Base-by-base conservation (phyloP, 2,888 invertebrate species). In the Drosophila emarginata region DNA sequence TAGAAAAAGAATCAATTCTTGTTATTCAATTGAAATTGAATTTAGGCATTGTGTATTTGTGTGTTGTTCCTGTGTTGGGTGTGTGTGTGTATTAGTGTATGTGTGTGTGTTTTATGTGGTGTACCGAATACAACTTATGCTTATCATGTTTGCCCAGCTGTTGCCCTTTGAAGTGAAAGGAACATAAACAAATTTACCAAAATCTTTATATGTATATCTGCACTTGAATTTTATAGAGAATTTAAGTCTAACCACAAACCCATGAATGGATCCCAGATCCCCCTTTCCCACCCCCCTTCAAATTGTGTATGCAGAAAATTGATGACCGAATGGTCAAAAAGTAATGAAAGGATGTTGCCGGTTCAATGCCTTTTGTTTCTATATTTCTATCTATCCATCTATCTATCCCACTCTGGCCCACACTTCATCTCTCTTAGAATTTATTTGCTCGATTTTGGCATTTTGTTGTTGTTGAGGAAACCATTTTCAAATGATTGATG, bases 131-230 rank as follows among this genome's bases (percentile, higher is more conserved):
- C 60, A 61, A 50, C 50, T 45, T 53, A 60, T 64, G 53, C 57
- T 58, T 61, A 51, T 61, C 61, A 14, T 82, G 72, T 80, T 77
- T 82, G 74, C 52, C 56, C 74, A 83, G 78, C 67, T 82, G 74
- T 61, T 71, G 68, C 64, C 59, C 21, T 23, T 32, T 50, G 26
- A 58, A 54, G 62, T 36, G 28, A 59, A 60, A 67, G 56, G 37
- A 28, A 54, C 62, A 37, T 54, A 64, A 62, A 32, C 59, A 64
- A 69, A 66, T 58, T 69, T 67, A 39, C 50, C 45, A 71, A 61
- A 56, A 45, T 45, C 45, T 18, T 45, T 45, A 45, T 18, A 45
- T 40, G n/a, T n/a, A 5, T 45, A 4, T 26, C 15, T 18, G 40
- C 18, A 45, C 45, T 45, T 21, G 45, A 14, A 45, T 45, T 45